Conservation (phyloP, 2,888 invertebrate species). For the Synanthedon tipuliformis region DNA sequence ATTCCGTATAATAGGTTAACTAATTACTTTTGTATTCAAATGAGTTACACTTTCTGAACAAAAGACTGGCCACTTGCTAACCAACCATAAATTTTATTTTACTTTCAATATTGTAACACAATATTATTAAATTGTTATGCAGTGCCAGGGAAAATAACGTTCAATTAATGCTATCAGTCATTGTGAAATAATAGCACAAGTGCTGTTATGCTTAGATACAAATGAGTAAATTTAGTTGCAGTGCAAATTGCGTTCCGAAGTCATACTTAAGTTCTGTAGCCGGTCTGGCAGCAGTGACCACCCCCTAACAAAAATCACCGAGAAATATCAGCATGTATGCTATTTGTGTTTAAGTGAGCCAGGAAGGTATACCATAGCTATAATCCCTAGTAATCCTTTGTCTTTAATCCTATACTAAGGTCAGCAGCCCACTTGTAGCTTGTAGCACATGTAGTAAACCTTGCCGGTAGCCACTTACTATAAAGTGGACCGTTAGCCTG, state of each 20-base stretch:
- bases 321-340: no score
- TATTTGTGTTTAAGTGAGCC: background rate
- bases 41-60: background rate
- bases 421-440: background rate
- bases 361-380: constrained; percentile 2
- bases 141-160: no score
- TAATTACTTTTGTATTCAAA: constrained; percentile 4
- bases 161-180: no score
- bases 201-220: no score
- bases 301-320: no score
- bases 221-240: no score
- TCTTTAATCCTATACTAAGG: background rate
- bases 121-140: no score
- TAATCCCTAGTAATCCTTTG: background rate
- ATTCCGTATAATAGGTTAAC: constrained; percentile 2
- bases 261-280: no score
- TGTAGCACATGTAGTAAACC: background rate
- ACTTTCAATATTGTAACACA: no score
- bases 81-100: background rate
- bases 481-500: background rate
- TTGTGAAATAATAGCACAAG: no score
- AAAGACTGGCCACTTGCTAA: background rate
- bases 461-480: background rate
- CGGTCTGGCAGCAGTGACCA: no score
- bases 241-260: no score